A percentile compares a stretch with the other conserved stretches of the same genome.
Evolutionary conservation across 2,888 invertebrate genomes (phyloP).

Genomic region (Cantharis lateralis): DNA sequence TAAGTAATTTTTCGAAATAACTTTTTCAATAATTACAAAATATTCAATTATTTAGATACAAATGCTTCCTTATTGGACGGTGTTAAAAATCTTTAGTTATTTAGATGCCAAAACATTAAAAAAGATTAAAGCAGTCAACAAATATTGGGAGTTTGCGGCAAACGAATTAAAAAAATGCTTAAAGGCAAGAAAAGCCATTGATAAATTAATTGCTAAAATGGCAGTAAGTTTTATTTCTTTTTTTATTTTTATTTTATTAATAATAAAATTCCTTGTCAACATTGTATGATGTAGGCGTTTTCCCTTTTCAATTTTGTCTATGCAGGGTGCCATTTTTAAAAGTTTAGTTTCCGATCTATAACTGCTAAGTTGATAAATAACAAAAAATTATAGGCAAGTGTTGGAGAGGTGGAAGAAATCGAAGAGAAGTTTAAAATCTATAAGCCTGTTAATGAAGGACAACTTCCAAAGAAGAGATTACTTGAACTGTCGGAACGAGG

Average conservation of each 20-base stretch:
- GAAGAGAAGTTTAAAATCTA: not conserved
- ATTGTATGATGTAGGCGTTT: no score
- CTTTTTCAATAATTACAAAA: not conserved
- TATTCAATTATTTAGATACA: constrained; percentile 32
- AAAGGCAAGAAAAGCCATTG: not conserved
- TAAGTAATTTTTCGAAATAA: not conserved
- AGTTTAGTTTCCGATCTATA: no score
- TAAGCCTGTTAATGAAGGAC: not conserved
- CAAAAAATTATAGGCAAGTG: no score
- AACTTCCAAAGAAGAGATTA: constrained; percentile 7
- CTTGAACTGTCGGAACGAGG: constrained; percentile 7
- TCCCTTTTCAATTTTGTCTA: no score
- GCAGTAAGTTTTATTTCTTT: not conserved
- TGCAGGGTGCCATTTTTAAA: no score
- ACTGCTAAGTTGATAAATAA: no score
- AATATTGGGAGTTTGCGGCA: constrained; percentile 37
- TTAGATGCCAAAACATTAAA: constrained; percentile 35
- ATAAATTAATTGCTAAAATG: not conserved
- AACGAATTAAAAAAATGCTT: constrained; percentile 32
- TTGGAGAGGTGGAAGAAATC: not conserved
- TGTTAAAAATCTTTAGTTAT: constrained; percentile 37
- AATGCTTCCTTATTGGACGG: constrained; percentile 39
- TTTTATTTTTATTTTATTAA: no score
- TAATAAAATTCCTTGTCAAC: no score
- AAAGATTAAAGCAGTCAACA: constrained; percentile 31